A percentile compares a stretch with the other conserved stretches of the same genome.
Conservation (phyloP, 2,797 vertebrate genomes). For the Oophaga sylvatica region DNA sequence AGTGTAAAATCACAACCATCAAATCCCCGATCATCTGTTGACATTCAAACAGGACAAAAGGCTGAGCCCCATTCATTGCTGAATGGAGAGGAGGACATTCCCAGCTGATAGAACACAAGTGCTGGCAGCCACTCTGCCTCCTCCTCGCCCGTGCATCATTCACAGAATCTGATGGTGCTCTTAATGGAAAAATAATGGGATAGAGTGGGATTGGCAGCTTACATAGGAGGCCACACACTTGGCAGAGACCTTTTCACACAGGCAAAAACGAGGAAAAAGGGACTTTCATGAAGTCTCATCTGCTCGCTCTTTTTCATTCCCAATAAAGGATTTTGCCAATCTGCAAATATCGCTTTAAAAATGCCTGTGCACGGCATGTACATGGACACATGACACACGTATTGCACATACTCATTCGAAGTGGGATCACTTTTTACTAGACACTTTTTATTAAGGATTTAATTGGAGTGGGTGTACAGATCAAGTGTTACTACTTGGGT, state of each 20-base stretch:
- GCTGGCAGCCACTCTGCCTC: neutral
- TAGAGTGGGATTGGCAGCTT: constrained; percentile 30
- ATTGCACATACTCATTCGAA: neutral
- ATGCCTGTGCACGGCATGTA: neutral
- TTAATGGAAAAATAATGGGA: constrained; percentile 28
- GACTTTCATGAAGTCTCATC: constrained; percentile 24
- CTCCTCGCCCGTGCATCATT: constrained; percentile 13
- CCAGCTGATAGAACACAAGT: constrained; percentile 34
- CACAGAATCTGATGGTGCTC: constrained; percentile 15
- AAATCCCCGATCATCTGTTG: constrained; percentile 31
- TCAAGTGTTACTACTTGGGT: neutral
- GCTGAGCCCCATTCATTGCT: constrained; percentile 30
- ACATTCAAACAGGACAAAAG: constrained; percentile 34
- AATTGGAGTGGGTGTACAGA: neutral
- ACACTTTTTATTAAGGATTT: neutral
- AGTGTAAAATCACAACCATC: constrained; percentile 39
- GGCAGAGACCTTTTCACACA: constrained; percentile 22
- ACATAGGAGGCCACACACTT: constrained; percentile 39
- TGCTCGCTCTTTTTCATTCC: neutral
- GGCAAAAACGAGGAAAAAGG: neutral
- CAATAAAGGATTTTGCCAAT: neutral
- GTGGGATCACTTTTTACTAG: neutral
- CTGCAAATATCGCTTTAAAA: neutral
- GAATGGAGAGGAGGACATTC: constrained; percentile 41
- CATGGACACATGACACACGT: neutral